These are phyloP conservation scores for Gopherus flavomarginatus DNA, from an alignment of 2,113 vertebrate species.

Conservation along the genomic window DNA sequence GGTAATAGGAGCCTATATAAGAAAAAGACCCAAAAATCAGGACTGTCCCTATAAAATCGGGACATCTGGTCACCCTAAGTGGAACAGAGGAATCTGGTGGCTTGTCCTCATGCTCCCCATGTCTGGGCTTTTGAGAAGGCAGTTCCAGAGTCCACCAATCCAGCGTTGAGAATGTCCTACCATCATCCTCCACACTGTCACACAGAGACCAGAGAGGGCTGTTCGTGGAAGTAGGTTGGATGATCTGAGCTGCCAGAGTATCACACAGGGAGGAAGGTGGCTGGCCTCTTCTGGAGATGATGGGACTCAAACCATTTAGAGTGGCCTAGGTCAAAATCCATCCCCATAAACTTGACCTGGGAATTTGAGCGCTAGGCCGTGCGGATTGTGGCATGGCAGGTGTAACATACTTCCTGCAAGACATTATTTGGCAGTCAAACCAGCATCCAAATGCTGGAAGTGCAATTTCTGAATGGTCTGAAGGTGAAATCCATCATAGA, in stretches of 20 bases:
- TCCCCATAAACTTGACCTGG: fast-evolving
- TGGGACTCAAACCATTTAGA: background rate
- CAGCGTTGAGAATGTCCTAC: background rate
- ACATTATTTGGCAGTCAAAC: background rate
- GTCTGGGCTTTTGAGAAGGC: background rate
- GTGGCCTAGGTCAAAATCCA: background rate
- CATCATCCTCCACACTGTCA: background rate
- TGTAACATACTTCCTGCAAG: fast-evolving
- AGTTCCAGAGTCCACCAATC: background rate
- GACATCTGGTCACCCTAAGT: too few species aligned
- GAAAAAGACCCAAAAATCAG: too few species aligned
- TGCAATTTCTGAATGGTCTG: background rate
- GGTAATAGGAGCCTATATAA: too few species aligned
- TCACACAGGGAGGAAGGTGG: background rate
- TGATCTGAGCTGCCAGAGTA: background rate
- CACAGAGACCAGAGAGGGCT: background rate
- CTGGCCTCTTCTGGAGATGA: background rate
- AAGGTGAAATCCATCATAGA: background rate
- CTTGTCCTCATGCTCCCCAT: too few species aligned
- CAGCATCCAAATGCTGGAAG: background rate
- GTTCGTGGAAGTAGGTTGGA: background rate
- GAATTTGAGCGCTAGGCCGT: too few species aligned
- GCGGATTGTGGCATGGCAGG: background rate
- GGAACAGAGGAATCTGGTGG: too few species aligned
- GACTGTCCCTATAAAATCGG: too few species aligned